Evolutionary conservation across 2,797 vertebrate species (phyloP), one percentile per base, ranked within the genome.

Genomic region (Eremophila alpestris): DNA sequence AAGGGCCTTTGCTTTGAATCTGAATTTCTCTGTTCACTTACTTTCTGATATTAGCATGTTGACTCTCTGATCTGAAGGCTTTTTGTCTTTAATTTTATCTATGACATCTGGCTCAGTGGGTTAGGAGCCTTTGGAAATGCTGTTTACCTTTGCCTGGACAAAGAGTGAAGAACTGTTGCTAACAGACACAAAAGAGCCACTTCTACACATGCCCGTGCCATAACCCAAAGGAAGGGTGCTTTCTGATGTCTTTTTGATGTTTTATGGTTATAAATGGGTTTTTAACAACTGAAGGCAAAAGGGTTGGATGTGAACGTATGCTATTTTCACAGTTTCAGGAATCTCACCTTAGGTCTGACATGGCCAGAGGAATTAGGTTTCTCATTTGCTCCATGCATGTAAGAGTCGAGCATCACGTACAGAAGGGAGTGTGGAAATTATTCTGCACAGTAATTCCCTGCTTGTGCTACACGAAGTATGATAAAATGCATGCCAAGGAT

Each of bases 11-110:
- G 43, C 71, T 91, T 70, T 91, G 65, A 94, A 86, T 74, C 62
- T 81, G 40, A 92, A 83, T 71, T 62, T 93, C 18, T 60, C 69
- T 74, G 18, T 71, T 11, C 41, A 32, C 41, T 83, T 24, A 19
- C 11, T 20, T 68, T 95, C 96, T 87, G 56, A 43, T 75, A 83
- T 59, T 62, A 83, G 45, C 16, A 6, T 77, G 22, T 87, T 94
- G 82, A 77, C 40, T 92, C 45, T 83, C 59, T 81, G 94, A 54
- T 73, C 56, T 85, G 67, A 93, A 96, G 83, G n/a, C 32, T 90
- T 90, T 93, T 95, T n/a, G 46, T 95, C 67, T 96, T 96, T 96
- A 92, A 90, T 94, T 82, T 96, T 96, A 52, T 93, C 43, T 85
- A 68, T 64, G 74, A 67, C 52, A 93, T 91, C 60, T 93, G 59